Evolutionary conservation across 2,113 vertebrate species (phyloP), one percentile per base, ranked within the genome.

Genomic region (Ictalurus furcatus): DNA sequence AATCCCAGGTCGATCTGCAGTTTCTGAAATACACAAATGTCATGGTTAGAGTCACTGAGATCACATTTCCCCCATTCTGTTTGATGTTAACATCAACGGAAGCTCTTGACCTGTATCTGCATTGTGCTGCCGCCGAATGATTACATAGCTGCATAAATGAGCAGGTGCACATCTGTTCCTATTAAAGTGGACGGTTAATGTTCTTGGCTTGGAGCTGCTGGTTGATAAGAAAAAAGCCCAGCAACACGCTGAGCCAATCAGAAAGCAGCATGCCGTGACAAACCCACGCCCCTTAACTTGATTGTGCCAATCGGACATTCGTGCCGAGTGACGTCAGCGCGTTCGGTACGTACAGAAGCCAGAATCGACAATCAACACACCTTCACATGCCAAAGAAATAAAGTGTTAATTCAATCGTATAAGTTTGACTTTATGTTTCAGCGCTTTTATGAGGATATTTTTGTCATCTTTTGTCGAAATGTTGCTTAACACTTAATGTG

Each of bases 191-290:
- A 63, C 61, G 21, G 23, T 21, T 23, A 25, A 9, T 63, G 0
- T 63, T 63, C 61, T 48, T 25, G 23, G 61, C 2, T 61, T 21
- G 19, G 17, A 61, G 59, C 59, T 61, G 21, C 21, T 61, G 21
- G 59, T 23, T 25, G 59, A 61, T 25, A 19, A 61, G 61, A 93
- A n/a, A n/a, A 93, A 91, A 93, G 93, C 94, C 95, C 93, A 91
- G 94, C 94, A 93, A 91, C 94, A 90, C 85, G 88, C 56, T 58
- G 3, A 90, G 84, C 94, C 94, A 95, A 95, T 95, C 90, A 93
- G 89, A 92, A 90, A 91, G 84, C 71, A 61, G 80, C 82, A 89
- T 88, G 89, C 56, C 59, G 0, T 58, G 54, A 3, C 0, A 2
- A 90, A 89, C 6, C 17, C 82, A 87, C 92, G 58, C 94, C 93